Conservation (phyloP, 2,797 vertebrate genomes). For the Enteromius trimaculatus region DNA sequence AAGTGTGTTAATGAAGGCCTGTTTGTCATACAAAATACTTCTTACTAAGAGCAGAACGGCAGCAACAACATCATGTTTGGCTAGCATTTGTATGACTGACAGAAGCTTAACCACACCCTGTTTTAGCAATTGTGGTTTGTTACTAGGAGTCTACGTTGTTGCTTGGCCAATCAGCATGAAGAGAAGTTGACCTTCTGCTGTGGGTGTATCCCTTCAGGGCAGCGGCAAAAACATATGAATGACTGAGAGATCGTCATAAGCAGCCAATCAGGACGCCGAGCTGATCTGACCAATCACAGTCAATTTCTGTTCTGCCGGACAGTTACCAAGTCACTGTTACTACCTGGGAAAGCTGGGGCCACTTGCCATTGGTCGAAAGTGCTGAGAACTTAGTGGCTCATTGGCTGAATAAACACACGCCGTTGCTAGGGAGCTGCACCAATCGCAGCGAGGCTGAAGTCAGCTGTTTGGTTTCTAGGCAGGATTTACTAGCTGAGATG, state of each 20-base stretch:
- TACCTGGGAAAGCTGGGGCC: conserved; percentile 74
- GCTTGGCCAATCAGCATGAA: conserved; percentile 73
- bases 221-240: conserved; percentile 81
- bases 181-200: conserved; percentile 41
- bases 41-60: conserved; percentile 62
- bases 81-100: conserved; percentile 72
- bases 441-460: conserved; percentile 77
- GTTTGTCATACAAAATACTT: conserved; percentile 28
- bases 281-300: conserved; percentile 69
- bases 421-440: conserved; percentile 83
- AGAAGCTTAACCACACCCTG: conserved; percentile 68
- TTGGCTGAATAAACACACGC: conserved; percentile 77
- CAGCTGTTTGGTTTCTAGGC: conserved; percentile 80
- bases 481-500: conserved; percentile 80
- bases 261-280: conserved; percentile 58
- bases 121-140: conserved; percentile 72
- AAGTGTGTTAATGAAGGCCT: conserved; percentile 28
- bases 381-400: conserved; percentile 73
- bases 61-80: conserved; percentile 69
- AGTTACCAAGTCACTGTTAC: conserved; percentile 86
- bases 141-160: conserved; percentile 76
- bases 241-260: conserved; percentile 71
- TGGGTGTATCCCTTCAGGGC: conserved; percentile 37
- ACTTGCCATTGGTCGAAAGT: conserved; percentile 83
- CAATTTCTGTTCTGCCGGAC: conserved; percentile 63